phyloP scores from a whole-genome alignment of 2,113 vertebrate genomes.

The Catharus fuscescens region DNA sequence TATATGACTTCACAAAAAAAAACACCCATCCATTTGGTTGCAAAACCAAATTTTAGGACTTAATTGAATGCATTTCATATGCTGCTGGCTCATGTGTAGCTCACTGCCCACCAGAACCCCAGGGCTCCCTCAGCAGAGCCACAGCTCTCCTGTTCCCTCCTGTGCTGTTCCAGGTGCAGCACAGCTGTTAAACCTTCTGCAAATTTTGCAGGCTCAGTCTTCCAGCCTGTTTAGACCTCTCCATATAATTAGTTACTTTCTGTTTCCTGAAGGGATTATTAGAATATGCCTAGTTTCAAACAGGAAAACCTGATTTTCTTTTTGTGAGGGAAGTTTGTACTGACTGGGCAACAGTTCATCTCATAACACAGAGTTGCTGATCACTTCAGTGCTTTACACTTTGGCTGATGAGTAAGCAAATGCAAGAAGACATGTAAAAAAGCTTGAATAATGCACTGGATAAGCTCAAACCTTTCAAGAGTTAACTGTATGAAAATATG shows the following conservation, averaged over 20 bases:
- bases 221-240: background rate
- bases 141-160: background rate
- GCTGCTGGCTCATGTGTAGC: background rate
- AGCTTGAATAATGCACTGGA: background rate
- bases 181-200: rapidly evolving
- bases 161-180: background rate
- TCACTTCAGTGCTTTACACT: background rate
- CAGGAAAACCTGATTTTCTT: background rate
- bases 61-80: background rate
- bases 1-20: background rate
- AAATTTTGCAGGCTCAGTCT: background rate
- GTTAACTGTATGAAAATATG: background rate
- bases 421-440: background rate
- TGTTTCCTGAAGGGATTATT: background rate
- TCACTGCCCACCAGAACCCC: background rate
- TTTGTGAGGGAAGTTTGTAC: background rate
- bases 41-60: background rate
- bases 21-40: background rate
- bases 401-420: background rate
- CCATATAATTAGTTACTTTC: background rate
- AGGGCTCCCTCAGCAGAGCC: background rate
- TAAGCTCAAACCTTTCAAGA: background rate
- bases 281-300: background rate
- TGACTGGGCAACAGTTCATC: background rate
- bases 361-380: background rate